These are phyloP conservation scores for Globia sparganii DNA, from an alignment of 2,888 invertebrate species.

Conservation along the genomic window DNA sequence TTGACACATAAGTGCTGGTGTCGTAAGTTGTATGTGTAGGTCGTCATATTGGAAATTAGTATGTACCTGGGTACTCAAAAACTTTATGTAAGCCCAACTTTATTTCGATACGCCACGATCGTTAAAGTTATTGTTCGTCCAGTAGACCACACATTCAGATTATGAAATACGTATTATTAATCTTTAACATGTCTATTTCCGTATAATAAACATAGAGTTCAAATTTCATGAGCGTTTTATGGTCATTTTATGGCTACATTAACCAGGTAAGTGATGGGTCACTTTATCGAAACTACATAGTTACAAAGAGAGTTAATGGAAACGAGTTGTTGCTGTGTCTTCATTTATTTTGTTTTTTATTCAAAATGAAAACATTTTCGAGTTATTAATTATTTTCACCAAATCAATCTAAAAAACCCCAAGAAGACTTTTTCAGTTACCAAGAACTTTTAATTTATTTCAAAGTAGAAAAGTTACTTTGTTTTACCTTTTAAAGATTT, in stretches of 20 bases:
- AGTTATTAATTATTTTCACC: not conserved
- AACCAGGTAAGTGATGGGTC: constrained; percentile 24
- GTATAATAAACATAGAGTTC: constrained; percentile 31
- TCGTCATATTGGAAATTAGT: constrained; percentile 14
- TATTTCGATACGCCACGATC: constrained; percentile 11
- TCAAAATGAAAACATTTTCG: not conserved
- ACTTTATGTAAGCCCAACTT: constrained; percentile 1
- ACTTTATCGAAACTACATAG: constrained; percentile 30
- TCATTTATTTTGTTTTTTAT: not conserved
- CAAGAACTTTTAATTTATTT: not conserved
- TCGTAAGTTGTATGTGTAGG: constrained; percentile 24
- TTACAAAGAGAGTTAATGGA: constrained; percentile 15
- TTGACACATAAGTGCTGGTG: constrained; percentile 22
- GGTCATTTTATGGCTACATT: constrained; percentile 38
- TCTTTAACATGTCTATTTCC: constrained; percentile 38
- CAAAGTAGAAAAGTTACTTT: not conserved
- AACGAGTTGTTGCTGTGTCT: not conserved
- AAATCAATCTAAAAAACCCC: too few relatives aligned
- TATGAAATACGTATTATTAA: constrained; percentile 34
- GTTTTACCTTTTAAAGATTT: not conserved
- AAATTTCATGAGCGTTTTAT: constrained; percentile 49
- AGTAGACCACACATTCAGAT: constrained; percentile 39
- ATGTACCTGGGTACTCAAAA: not conserved
- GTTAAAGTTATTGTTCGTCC: constrained; percentile 28
- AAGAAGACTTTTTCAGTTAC: not conserved